A percentile compares a stretch with the other conserved stretches of the same genome.
Conservation (phyloP, 2,797 vertebrate genomes). For the Momotus momota region DNA sequence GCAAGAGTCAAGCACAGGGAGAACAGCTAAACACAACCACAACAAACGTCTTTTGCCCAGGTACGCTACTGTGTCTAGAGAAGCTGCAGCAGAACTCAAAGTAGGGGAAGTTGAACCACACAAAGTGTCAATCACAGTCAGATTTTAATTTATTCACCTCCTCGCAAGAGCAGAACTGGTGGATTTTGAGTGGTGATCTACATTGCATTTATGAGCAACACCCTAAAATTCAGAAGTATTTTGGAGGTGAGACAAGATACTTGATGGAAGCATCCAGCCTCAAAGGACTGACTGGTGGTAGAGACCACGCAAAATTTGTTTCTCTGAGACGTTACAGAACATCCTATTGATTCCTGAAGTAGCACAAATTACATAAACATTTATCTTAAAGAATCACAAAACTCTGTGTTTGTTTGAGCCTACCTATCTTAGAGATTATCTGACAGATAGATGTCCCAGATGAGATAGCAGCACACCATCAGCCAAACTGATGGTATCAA, state of each 20-base stretch:
- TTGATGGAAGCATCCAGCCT: not conserved
- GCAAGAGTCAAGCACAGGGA: not conserved
- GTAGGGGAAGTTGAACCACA: not conserved
- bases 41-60: not conserved
- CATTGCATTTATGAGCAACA: not conserved
- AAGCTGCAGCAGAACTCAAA: not conserved
- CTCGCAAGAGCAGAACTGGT: not conserved
- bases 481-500: not conserved
- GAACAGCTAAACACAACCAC: not conserved
- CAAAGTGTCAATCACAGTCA: not conserved
- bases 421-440: too few relatives aligned
- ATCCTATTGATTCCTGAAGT: not conserved
- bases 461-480: fast-evolving
- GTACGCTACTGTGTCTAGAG: not conserved
- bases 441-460: not conserved
- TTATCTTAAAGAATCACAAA: not conserved
- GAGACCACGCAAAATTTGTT: not conserved
- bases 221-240: not conserved
- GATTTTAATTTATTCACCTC: not conserved
- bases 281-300: not conserved
- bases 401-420: not conserved
- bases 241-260: not conserved
- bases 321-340: not conserved
- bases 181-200: not conserved
- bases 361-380: not conserved